phyloP scores from a whole-genome alignment of 2,888 invertebrate species.

The Chirona hameri region DNA sequence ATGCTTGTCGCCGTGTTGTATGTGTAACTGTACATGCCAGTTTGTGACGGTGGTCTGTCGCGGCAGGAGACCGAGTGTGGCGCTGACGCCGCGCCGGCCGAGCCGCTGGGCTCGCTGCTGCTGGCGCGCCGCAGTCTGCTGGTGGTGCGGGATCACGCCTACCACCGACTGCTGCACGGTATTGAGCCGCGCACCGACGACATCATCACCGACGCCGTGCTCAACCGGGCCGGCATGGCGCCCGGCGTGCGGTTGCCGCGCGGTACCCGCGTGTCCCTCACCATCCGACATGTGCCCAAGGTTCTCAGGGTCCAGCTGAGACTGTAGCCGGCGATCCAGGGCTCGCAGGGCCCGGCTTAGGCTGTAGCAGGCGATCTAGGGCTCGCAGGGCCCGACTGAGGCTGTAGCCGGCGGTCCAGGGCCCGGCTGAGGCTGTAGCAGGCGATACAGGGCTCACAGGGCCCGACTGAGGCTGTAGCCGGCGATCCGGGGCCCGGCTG shows the following conservation, averaged over 20 bases:
- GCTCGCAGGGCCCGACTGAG: conserved; percentile 31
- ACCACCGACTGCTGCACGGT: conserved; percentile 77
- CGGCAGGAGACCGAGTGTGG: too few species aligned
- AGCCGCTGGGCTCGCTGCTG: conserved; percentile 64
- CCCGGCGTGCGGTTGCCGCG: conserved; percentile 52
- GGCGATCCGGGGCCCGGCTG: too few species aligned
- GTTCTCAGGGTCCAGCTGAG: conserved; percentile 35
- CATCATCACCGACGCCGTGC: conserved; percentile 49
- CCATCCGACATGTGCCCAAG: conserved; percentile 89
- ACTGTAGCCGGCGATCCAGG: too few species aligned
- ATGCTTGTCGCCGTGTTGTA: too few species aligned
- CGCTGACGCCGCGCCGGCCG: not conserved
- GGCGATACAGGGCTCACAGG: too few species aligned
- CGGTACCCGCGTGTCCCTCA: conserved; percentile 76
- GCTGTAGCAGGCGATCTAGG: too few species aligned
- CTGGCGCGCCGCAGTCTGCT: conserved; percentile 85
- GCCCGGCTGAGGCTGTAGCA: too few species aligned
- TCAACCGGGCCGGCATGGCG: conserved; percentile 51
- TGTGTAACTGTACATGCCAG: not conserved
- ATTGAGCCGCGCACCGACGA: conserved; percentile 72
- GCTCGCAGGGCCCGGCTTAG: too few species aligned
- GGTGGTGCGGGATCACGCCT: conserved; percentile 76
- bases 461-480: too few species aligned
- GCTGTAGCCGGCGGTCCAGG: too few species aligned
- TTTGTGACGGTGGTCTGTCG: not conserved